Conservation (phyloP, 2,113 vertebrate genomes). For the Abramis brama region DNA sequence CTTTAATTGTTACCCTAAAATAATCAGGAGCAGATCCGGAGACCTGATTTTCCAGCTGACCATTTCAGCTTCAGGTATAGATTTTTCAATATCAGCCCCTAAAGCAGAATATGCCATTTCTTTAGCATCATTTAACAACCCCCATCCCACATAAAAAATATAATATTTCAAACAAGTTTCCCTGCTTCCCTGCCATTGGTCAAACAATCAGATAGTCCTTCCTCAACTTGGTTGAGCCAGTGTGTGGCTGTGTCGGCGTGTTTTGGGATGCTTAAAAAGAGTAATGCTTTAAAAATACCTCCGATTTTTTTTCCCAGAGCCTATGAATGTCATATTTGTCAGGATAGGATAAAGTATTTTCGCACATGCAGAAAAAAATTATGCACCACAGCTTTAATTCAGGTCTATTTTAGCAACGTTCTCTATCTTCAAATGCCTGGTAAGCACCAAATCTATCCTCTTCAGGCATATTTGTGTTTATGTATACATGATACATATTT, state of each 20-base stretch:
- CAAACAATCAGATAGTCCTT: not conserved
- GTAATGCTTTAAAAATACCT: not conserved
- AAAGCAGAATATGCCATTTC: not conserved
- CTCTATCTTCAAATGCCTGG: not conserved
- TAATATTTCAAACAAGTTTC: not conserved
- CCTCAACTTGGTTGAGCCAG: not conserved
- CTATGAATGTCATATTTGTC: constrained; percentile 1
- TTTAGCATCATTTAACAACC: not conserved
- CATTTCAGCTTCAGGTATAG: not conserved
- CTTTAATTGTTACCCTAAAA: constrained; percentile 19
- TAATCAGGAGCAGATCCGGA: not conserved
- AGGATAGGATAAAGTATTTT: not conserved
- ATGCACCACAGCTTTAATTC: not conserved
- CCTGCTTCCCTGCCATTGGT: not conserved
- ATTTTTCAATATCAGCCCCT: not conserved
- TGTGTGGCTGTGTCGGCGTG: not conserved
- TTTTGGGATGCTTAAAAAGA: not conserved
- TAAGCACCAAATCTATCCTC: not conserved
- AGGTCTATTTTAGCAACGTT: not conserved
- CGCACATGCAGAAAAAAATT: not conserved
- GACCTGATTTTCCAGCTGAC: constrained; percentile 18
- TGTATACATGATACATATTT: not conserved
- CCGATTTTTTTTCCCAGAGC: not conserved
- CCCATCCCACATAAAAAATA: not conserved
- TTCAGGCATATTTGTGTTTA: not conserved